These are phyloP conservation scores for Drosophila neonasuta DNA, from an alignment of 2,888 invertebrate species.

Conservation along the genomic window DNA sequence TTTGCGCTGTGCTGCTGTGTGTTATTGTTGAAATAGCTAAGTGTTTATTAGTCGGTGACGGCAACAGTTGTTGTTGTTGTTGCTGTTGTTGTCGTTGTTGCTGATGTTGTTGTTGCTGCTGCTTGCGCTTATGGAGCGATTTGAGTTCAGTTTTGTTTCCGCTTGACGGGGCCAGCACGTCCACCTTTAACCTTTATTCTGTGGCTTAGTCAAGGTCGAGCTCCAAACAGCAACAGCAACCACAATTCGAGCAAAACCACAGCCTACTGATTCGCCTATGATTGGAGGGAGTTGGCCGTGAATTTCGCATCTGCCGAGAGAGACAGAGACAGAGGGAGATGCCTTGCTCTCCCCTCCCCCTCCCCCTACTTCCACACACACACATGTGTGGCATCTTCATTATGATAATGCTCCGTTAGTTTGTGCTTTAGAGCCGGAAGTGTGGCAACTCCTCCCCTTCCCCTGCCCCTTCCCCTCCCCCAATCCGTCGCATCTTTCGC, in stretches of 20 bases:
- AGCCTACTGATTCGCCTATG: constrained; percentile 15
- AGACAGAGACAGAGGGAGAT: no score
- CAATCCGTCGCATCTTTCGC: neutral
- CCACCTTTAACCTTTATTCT: constrained; percentile 53
- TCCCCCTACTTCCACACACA: neutral
- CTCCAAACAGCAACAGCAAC: constrained; percentile 3
- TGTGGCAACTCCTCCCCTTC: constrained; percentile 2
- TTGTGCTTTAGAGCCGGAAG: constrained; percentile 31
- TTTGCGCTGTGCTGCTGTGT: neutral
- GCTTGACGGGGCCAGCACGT: constrained; percentile 32
- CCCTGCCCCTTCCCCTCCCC: neutral
- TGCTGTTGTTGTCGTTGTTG: neutral
- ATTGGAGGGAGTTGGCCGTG: constrained; percentile 42
- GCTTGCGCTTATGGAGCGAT: constrained; percentile 19
- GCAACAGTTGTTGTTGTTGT: neutral
- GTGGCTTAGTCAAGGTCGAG: constrained; percentile 28
- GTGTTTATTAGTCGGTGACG: constrained; percentile 25
- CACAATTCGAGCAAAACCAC: constrained; percentile 5
- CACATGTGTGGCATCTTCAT: neutral
- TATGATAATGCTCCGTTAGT: constrained; percentile 11
- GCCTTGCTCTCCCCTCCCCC: neutral
- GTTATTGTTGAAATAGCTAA: constrained; percentile 22
- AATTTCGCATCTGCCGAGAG: constrained; percentile 17
- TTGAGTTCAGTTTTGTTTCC: constrained; percentile 36
- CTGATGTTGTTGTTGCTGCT: neutral